Evolutionary conservation across 2,113 vertebrate species (phyloP), one percentile per base, ranked within the genome.

Genomic region (Oreocharis arfaki): DNA sequence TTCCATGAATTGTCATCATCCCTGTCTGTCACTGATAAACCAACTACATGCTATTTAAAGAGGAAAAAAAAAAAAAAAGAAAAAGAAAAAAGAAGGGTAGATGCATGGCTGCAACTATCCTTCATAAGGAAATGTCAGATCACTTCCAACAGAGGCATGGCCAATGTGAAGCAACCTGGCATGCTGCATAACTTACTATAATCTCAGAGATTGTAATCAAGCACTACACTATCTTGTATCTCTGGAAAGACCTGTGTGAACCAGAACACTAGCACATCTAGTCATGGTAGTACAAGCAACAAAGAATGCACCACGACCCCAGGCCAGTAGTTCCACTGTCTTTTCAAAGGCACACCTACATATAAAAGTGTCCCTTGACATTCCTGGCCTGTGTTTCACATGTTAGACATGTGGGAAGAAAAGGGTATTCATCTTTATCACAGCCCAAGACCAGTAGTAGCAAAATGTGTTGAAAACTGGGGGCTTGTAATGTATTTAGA

Each of bases 101-200:
- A 53, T n/a, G 39, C 11, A 71, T 0, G 0, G n/a, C 3, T 19
- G 16, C 24, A 71, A 32, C n/a, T 44, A 32, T 3, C 11, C 69
- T 68, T 35, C 35, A 57, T 4, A 13, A 57, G 33, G 50, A 74
- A 81, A 81, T 13, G 63, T 17, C 35, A 55, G 59, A 74, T 5
- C 19, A 52, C 37, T 68, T 84, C 30, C 39, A 64, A 19, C 8
- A 53, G 24, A 73, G 22, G 32, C 2, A 3, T 0, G 28, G n/a
- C 42, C 24, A 65, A 47, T 13, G 41, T 35, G 20, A 78, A 69
- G 49, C 19, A 59, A 74, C 21, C 21, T 49, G 32, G 37, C 30
- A 49, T 8, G 59, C 16, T 5, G 47, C 47, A 23, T 81, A 84
- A 80, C 63, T 87, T 42, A 26, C 20, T 65, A 8, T 14, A 21